Conservation (phyloP, 2,888 invertebrate genomes). For the Agriotes lineatus region DNA sequence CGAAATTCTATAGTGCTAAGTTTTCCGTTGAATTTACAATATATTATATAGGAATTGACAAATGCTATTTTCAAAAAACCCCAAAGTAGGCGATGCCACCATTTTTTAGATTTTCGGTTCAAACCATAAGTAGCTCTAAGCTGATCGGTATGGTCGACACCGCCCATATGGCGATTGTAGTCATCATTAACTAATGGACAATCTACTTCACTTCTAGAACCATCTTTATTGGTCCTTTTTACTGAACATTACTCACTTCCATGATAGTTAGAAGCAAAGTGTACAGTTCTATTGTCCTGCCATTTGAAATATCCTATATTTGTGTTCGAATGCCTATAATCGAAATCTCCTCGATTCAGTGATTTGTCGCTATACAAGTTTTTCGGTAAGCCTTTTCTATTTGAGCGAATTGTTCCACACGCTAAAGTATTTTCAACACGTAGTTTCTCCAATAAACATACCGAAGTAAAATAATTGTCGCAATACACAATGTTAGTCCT, state of each 20-base stretch:
- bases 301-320: conserved; percentile 8
- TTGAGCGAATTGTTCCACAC: conserved; percentile 38
- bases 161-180: conserved; percentile 47
- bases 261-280: conserved; percentile 10
- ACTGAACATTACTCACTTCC: background rate
- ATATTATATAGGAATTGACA: conserved; percentile 44
- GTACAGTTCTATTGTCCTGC: background rate
- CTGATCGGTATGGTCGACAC: conserved; percentile 44
- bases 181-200: conserved; percentile 40
- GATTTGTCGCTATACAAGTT: conserved; percentile 7
- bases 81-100: background rate
- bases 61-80: conserved; percentile 30
- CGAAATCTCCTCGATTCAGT: conserved; percentile 34
- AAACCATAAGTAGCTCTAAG: conserved; percentile 10
- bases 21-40: conserved; percentile 5
- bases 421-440: conserved; percentile 37
- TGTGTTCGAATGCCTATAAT: conserved; percentile 28
- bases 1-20: conserved; percentile 21
- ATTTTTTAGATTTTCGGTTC: background rate
- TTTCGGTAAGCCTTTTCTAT: conserved; percentile 26
- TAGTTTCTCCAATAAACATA: conserved; percentile 38
- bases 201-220: background rate
- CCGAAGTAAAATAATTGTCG: conserved; percentile 42
- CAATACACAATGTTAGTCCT: conserved; percentile 27
- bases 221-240: conserved; percentile 14